Evolutionary conservation across 2,113 vertebrate genomes (phyloP).

Genomic region (Amphilophus citrinellus): DNA sequence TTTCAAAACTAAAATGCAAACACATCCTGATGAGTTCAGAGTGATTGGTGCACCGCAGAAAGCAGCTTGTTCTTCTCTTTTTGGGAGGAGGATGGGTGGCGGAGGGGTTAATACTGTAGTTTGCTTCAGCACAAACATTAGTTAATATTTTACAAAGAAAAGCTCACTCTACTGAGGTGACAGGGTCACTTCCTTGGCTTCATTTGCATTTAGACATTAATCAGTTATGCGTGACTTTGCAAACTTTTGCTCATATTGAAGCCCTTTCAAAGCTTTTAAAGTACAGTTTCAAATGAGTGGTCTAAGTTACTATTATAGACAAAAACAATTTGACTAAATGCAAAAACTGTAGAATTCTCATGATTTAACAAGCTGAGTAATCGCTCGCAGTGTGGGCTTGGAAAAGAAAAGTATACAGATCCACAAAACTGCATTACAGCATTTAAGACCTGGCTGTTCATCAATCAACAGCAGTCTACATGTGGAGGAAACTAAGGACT

Average conservation of each 20-base stretch:
- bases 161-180: background rate
- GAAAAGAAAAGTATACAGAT: background rate
- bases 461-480: background rate
- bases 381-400: background rate
- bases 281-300: background rate
- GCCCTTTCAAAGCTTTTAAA: background rate
- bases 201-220: background rate
- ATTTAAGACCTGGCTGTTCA: accelerated
- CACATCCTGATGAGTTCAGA: accelerated
- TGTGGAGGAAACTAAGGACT: background rate
- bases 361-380: accelerated
- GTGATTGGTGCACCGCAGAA: accelerated
- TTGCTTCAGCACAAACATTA: background rate
- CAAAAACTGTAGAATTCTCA: background rate
- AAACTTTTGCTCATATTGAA: background rate
- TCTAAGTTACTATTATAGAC: no score
- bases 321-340: no score
- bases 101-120: background rate
- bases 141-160: conserved; percentile 46
- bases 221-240: conserved; percentile 7
- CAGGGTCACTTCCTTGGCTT: background rate
- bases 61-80: background rate
- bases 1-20: background rate
- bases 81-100: background rate
- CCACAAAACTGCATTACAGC: background rate